These are phyloP conservation scores for Acanthosoma haemorrhoidale DNA, from an alignment of 2,888 invertebrate genomes.

Conservation along the genomic window DNA sequence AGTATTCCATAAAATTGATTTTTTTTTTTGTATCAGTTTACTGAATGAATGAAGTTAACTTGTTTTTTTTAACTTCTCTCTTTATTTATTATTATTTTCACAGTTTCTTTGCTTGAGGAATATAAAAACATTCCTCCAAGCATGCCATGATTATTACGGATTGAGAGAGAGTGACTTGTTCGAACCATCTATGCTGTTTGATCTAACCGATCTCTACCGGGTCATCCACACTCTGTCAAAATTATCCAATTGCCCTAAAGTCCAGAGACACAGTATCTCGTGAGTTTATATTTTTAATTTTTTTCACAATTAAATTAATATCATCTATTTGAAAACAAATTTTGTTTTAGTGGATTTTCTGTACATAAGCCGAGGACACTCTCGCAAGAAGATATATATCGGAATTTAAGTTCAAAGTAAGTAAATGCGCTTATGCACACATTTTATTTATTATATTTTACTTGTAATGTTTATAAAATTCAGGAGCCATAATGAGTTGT, in stretches of 20 bases:
- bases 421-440: slow-evolving; percentile 46
- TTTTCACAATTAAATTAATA: slow-evolving; percentile 8
- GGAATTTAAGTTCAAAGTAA: slow-evolving; percentile 70
- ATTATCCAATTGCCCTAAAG: slow-evolving; percentile 74
- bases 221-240: slow-evolving; percentile 86
- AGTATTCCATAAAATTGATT: not conserved
- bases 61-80: not conserved
- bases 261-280: slow-evolving; percentile 62
- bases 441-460: not conserved
- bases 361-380: slow-evolving; percentile 63
- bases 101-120: slow-evolving; percentile 95
- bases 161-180: slow-evolving; percentile 83
- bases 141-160: slow-evolving; percentile 78
- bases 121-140: slow-evolving; percentile 84
- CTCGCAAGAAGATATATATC: slow-evolving; percentile 80
- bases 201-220: slow-evolving; percentile 89
- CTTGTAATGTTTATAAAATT: slow-evolving; percentile 5
- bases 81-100: slow-evolving; percentile 44
- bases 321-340: not conserved
- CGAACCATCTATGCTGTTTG: slow-evolving; percentile 91
- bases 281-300: slow-evolving; percentile 52
- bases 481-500: not conserved
- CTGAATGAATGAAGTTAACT: not conserved
- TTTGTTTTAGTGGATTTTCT: slow-evolving; percentile 69
- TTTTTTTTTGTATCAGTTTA: not conserved